Base-by-base conservation (phyloP, 2,113 vertebrate genomes). In the Phalacrocorax pelagicus region DNA sequence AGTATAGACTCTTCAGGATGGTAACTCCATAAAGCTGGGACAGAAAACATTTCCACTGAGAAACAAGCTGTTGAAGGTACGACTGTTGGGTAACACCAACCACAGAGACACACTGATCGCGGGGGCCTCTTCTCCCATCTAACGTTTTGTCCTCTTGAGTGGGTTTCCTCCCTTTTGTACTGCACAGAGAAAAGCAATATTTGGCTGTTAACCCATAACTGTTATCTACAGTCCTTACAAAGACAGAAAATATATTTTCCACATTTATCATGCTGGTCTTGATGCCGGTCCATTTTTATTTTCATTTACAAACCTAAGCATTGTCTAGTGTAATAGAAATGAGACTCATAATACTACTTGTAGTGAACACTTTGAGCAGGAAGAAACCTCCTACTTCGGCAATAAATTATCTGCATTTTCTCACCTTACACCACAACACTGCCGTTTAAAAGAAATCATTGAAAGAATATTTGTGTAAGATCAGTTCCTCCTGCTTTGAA, bases 401-500 rank as follows among this genome's bases (percentile, higher is more conserved):
- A 81, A 84, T 61, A 88, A 83, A 66, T 81, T 74, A 59, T 77
- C 78, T 84, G 5, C 44, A 51, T 91, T 81, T 78, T 82, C 49
- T 89, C 12, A 4, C 54, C 12, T 91, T n/a, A 27, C 5, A 12
- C 29, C 47, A 47, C 29, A 84, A 74, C 69, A 21, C 21, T 71
- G 26, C 36, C 21, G 29, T 44, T 91, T 83, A 89, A 87, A 62
- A 82, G 29, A 74, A 89, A 84, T 70, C 5, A 15, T 19, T 82
- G 23, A 63, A 79, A 88, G 20, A 70, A 10, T 71, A 67, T 38
- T 70, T 85, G 77, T 79, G 17, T 44, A 88, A 86, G 46, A 81
- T 90, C n/a, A 46, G 40, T 94, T 84, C 42, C 42, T 96, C 29
- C 78, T 92, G 59, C 90, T 95, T 92, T 67, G 74, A 96, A 87